A percentile compares a stretch with the other conserved stretches of the same genome.
Conservation (phyloP, 2,888 invertebrate genomes). For the Metacarcinus magister region DNA sequence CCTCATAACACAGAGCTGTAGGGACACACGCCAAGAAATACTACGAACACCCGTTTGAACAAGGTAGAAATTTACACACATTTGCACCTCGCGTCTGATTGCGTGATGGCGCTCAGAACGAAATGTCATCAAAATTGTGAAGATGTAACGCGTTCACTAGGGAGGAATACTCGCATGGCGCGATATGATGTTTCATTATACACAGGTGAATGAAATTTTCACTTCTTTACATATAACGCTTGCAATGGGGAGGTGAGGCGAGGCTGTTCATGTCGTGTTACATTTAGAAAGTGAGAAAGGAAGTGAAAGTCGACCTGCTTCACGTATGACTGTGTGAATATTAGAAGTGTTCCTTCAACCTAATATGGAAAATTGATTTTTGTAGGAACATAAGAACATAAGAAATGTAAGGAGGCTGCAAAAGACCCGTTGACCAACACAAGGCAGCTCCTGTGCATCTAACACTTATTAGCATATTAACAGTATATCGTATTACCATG, state of each 20-base stretch:
- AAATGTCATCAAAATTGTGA: background rate
- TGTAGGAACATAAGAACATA: too few species aligned
- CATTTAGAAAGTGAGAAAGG: too few species aligned
- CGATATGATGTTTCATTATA: too few species aligned
- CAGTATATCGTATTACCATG: too few species aligned
- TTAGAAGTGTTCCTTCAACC: too few species aligned
- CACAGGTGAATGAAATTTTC: background rate
- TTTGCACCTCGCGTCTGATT: background rate
- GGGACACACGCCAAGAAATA: background rate
- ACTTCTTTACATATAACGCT: background rate
- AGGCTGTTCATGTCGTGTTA: background rate
- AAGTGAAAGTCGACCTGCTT: too few species aligned
- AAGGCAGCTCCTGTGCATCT: too few species aligned
- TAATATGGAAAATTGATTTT: too few species aligned
- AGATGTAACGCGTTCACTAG: background rate
- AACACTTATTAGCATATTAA: too few species aligned
- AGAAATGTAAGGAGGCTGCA: too few species aligned
- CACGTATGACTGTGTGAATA: too few species aligned
- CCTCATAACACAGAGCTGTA: background rate
- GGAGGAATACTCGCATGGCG: background rate
- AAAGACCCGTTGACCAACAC: too few species aligned
- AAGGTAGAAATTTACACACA: background rate
- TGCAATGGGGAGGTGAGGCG: background rate
- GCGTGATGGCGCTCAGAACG: background rate
- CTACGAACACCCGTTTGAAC: background rate